Percentiles rank a stretch among this genome's conserved stretches.
Evolutionary conservation across 2,797 vertebrate genomes (phyloP).

Genomic region (Aphelocoma californica): DNA sequence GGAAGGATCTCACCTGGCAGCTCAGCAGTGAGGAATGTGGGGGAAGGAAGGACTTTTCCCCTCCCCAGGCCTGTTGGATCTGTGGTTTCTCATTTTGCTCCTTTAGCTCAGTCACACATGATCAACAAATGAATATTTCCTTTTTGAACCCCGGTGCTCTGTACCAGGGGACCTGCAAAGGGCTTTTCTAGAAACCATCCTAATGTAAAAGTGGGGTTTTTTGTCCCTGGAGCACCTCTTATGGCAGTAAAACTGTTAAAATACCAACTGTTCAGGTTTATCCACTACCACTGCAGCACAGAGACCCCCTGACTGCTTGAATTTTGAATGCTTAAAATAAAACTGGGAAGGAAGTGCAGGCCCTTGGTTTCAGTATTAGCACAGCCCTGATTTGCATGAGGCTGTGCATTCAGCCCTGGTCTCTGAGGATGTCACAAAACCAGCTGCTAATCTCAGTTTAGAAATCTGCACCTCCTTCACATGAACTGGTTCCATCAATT

Average conservation of each 20-base stretch:
- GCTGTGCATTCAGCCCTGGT: not conserved
- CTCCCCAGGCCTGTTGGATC: too few relatives aligned
- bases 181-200: not conserved
- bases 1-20: not conserved
- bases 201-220: rapidly evolving
- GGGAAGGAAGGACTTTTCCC: not conserved
- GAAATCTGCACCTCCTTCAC: not conserved
- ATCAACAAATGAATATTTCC: not conserved
- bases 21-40: not conserved
- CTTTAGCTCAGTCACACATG: not conserved
- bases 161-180: not conserved
- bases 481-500: rapidly evolving
- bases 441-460: not conserved
- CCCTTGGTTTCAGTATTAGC: not conserved
- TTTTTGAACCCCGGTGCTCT: not conserved
- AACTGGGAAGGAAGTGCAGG: not conserved
- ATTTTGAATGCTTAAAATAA: not conserved
- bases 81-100: not conserved
- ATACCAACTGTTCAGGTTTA: not conserved
- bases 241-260: not conserved
- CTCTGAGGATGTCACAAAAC: not conserved
- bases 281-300: not conserved
- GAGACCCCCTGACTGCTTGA: not conserved
- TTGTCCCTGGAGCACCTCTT: not conserved
- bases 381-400: not conserved